Conservation (phyloP, 2,113 vertebrate genomes). For the Baryphthengus martii region DNA sequence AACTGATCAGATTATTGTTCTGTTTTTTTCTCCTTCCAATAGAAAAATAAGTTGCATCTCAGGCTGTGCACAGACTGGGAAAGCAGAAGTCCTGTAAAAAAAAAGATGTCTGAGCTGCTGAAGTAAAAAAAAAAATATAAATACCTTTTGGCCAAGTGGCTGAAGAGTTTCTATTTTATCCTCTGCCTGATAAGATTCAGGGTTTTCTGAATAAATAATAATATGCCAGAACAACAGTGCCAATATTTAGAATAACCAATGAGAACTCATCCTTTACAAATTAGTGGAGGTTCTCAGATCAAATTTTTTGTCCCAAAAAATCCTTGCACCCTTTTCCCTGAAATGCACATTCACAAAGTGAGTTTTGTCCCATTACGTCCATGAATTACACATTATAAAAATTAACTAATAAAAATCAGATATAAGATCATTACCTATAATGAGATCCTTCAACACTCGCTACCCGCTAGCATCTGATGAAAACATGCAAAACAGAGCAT, state of each 20-base stretch:
- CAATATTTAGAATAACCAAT: not conserved
- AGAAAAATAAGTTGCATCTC: not conserved
- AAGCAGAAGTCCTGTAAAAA: not conserved
- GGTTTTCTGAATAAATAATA: not conserved
- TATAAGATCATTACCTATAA: not conserved
- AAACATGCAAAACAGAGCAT: not conserved
- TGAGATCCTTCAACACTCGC: not conserved
- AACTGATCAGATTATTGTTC: not conserved
- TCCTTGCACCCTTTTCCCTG: not conserved
- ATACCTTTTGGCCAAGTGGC: not conserved
- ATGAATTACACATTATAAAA: not conserved
- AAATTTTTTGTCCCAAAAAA: not conserved
- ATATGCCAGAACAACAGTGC: not conserved
- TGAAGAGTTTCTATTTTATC: not conserved
- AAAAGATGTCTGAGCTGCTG: not conserved
- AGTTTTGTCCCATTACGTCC: not conserved
- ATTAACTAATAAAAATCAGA: slow-evolving; percentile 35
- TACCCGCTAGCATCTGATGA: not conserved
- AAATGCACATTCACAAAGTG: not conserved
- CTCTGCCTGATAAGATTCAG: not conserved
- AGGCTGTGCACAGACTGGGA: not conserved
- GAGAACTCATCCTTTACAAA: not conserved
- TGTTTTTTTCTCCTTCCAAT: not conserved
- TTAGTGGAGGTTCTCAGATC: not conserved
- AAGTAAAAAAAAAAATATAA: not conserved